Evolutionary conservation across 2,888 invertebrate genomes (phyloP), one percentile per base, ranked within the genome.

Genomic region (Cephus nigrinus): DNA sequence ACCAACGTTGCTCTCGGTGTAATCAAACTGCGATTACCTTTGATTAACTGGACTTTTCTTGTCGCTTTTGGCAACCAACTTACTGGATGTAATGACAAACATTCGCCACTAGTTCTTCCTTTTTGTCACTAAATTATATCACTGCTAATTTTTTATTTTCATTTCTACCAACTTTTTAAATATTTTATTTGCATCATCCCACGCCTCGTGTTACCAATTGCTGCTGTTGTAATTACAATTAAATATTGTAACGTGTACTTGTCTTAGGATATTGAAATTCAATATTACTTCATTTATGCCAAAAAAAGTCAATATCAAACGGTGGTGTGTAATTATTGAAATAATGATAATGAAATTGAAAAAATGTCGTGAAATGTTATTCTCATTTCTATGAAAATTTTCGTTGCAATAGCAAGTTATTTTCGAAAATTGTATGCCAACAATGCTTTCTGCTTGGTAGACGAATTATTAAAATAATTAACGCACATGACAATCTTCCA

Each of bases 21-120:
- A 78, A 76, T 75, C 72, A 77, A 77, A 68, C 35, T 69, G 35
- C 74, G 75, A 80, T 76, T 76, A 74, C 30, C 74, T 68, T 68
- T 79, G 76, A 75, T 81, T 71, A 31, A 71, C 71, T 71, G 71
- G 71, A 31, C 15, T 23, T 71, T 71, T 71, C 31, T 71, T 71
- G 32, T 71, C 71, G 32, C 71, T 32, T 71, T 31, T 31, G 31
- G 71, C 31, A 32, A 32, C 71, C 33, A 15, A 34, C 76, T 76
- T 75, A 23, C 40, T 23, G 32, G 35, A n/a, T 76, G 3, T 71
- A 71, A 71, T 30, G 71, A 71, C 71, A 71, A 71, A 71, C 71
- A 31, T 71, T 71, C 15, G 31, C 71, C 40, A 55, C 23, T 55
- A 23, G 5, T 55, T 55, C 5, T 55, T 1, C 40, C 0, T 55